Evolutionary conservation across 1,140 invertebrate species (phyloP).

Genomic region (Latrodectus geometricus): DNA sequence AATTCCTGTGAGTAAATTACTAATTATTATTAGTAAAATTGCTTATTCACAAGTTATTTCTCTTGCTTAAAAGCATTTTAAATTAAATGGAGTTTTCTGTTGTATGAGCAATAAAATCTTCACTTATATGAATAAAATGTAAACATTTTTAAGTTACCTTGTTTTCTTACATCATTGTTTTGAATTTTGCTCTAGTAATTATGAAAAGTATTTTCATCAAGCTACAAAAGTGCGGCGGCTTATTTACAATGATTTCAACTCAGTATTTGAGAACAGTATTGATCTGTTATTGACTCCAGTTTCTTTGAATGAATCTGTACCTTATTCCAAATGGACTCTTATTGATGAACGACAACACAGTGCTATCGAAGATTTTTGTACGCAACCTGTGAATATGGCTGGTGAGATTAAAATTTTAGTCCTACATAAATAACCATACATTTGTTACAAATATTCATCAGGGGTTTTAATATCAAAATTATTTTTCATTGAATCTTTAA

Average conservation of each 20-base stretch:
- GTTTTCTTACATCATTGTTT: neutral
- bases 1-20: no score
- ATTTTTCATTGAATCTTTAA: no score
- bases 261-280: slow-evolving; percentile 78
- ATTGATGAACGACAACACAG: slow-evolving; percentile 88
- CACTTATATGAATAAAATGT: no score
- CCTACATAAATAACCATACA: no score
- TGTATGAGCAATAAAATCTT: no score
- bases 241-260: slow-evolving; percentile 88
- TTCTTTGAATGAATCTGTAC: slow-evolving; percentile 85
- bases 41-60: no score
- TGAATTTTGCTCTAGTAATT: slow-evolving; percentile 77
- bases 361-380: slow-evolving; percentile 92
- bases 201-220: slow-evolving; percentile 91
- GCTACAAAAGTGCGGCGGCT: slow-evolving; percentile 89
- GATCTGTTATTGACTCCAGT: slow-evolving; percentile 93
- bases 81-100: no score
- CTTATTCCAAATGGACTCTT: slow-evolving; percentile 81
- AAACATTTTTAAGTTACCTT: no score
- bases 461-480: no score
- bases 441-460: no score
- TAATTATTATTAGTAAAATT: no score
- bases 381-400: slow-evolving; percentile 95
- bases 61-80: no score
- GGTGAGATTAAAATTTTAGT: slow-evolving; percentile 72